These are phyloP conservation scores for Glyphotaelius pellucidus DNA, from an alignment of 2,888 invertebrate species.

Conservation along the genomic window DNA sequence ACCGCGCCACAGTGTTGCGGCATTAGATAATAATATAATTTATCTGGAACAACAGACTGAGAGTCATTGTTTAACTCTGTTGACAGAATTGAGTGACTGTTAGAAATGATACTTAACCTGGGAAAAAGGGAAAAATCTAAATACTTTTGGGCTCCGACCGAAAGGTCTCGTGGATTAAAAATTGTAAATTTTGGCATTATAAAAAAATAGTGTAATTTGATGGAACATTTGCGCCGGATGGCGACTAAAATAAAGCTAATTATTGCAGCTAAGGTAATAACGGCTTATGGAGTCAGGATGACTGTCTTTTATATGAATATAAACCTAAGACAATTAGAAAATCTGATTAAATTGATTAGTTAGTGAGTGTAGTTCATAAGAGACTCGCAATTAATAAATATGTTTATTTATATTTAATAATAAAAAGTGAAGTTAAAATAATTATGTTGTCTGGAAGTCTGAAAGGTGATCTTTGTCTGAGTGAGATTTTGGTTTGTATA, in stretches of 20 bases:
- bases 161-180: constrained; percentile 2
- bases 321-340: constrained; percentile 58
- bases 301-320: constrained; percentile 7
- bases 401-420: constrained; percentile 61
- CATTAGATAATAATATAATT: constrained; percentile 28
- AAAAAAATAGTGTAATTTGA: constrained; percentile 34
- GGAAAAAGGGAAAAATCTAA: constrained; percentile 27
- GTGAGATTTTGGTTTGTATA: constrained; percentile 43
- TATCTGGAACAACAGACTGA: constrained; percentile 44
- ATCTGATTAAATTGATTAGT: constrained; percentile 58
- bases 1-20: not conserved
- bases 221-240: constrained; percentile 10
- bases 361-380: constrained; percentile 61
- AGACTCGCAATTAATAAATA: constrained; percentile 62
- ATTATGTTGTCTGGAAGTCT: constrained; percentile 40
- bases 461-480: constrained; percentile 48
- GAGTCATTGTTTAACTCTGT: constrained; percentile 31
- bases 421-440: constrained; percentile 51
- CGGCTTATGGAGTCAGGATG: constrained; percentile 33
- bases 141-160: constrained; percentile 43
- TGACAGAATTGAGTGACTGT: constrained; percentile 17
- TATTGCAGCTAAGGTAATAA: constrained; percentile 43
- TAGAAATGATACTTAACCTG: not conserved
- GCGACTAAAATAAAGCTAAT: constrained; percentile 37
- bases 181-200: constrained; percentile 51